A percentile compares a stretch with the other conserved stretches of the same genome.
Conservation (phyloP, 37 sponge, comb jelly and placozoan genomes). For the Dysidea cf. avara region DNA sequence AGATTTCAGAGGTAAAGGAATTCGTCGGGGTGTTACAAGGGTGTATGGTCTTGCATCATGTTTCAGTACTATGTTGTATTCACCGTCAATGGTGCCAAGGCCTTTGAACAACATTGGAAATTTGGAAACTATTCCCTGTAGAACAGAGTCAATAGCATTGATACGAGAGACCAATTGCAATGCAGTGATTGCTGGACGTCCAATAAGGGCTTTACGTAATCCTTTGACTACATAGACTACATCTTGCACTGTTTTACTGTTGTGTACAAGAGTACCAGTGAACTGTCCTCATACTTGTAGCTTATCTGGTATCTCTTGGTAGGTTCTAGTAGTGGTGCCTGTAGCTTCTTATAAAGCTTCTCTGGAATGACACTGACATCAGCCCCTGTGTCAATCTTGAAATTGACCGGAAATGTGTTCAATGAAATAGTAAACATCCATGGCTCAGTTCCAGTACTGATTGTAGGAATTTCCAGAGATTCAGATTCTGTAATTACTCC, state of each 20-base stretch:
- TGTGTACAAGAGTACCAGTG: slow-evolving; percentile 3
- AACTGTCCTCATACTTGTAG: slow-evolving; percentile 23
- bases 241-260: background rate
- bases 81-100: slow-evolving; percentile 19
- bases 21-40: slow-evolving; percentile 12
- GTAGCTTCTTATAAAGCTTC: background rate
- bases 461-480: too few relatives aligned
- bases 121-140: background rate
- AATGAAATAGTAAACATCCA: too few relatives aligned
- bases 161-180: slow-evolving; percentile 13
- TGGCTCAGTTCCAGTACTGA: too few relatives aligned
- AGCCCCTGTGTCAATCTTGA: slow-evolving; percentile 45
- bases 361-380: slow-evolving; percentile 33
- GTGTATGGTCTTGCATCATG: slow-evolving; percentile 6
- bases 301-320: slow-evolving; percentile 11
- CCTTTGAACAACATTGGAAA: slow-evolving; percentile 23
- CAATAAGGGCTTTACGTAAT: slow-evolving; percentile 17
- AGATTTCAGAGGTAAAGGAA: slow-evolving; percentile 6
- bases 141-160: background rate
- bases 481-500: too few relatives aligned
- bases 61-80: slow-evolving; percentile 15
- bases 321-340: background rate
- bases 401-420: too few relatives aligned
- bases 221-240: slow-evolving; percentile 19
- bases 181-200: slow-evolving; percentile 24